phyloP scores from a whole-genome alignment of 2,113 vertebrate species.

The Todiramphus saurophagus region DNA sequence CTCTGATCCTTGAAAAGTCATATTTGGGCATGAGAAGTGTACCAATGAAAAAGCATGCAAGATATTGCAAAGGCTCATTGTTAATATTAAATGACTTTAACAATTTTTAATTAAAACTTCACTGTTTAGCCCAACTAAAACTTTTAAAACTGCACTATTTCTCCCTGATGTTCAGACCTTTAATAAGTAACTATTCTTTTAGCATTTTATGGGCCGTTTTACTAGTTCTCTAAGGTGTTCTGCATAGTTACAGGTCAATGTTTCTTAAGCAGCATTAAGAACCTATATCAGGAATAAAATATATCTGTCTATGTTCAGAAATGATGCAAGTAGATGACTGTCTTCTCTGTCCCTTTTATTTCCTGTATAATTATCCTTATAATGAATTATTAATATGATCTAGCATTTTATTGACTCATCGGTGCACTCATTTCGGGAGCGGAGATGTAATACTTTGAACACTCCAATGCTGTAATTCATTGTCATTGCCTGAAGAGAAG shows the following conservation, averaged over 20 bases:
- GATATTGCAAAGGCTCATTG: neutral
- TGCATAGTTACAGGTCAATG: neutral
- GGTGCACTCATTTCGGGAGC: neutral
- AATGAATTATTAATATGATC: constrained; percentile 53
- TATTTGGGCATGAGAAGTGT: neutral
- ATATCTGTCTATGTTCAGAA: neutral
- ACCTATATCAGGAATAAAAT: neutral
- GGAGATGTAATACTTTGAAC: neutral
- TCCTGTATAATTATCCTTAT: constrained; percentile 31
- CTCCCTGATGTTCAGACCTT: neutral
- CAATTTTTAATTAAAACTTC: neutral
- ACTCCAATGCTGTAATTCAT: neutral
- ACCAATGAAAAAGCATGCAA: neutral
- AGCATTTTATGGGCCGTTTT: neutral
- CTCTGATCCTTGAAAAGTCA: neutral
- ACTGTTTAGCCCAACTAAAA: neutral
- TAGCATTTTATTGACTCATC: constrained; percentile 30
- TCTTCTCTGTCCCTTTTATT: constrained; percentile 18
- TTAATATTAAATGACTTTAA: neutral
- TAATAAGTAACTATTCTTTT: neutral
- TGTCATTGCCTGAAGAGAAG: neutral
- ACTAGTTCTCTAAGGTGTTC: constrained; percentile 10
- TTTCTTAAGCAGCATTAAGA: constrained; percentile 2
- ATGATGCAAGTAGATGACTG: neutral
- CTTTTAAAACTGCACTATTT: neutral